Base-by-base conservation (phyloP, 2,113 vertebrate genomes). In the Rallus limicola region DNA sequence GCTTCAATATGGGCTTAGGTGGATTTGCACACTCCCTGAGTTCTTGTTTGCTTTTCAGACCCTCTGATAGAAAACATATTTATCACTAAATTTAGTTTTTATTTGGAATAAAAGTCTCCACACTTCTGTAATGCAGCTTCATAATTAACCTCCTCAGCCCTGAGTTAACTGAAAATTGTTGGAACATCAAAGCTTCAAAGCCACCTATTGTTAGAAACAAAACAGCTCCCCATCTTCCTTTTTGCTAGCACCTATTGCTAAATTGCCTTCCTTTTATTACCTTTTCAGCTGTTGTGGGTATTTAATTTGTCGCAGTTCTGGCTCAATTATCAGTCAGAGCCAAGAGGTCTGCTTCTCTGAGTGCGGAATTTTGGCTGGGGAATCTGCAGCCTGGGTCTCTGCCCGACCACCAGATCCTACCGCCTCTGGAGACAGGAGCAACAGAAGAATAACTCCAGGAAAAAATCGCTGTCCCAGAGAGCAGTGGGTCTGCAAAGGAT, bases 301-400 rank as follows among this genome's bases (percentile, higher is more conserved):
- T 79, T 86, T 97, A 86, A 86, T 94, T 93, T 92, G 72, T 79
- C 86, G 82, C 71, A 81, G 56, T 88, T 87, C 82, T 94, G 90
- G 44, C 67, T 86, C 64, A 79, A 20, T 95, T 86, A 72, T 69
- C n/a, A 58, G 63, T 71, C 28, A 53, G 52, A 84, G 56, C 25
- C 24, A 69, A 80, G 46, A 92, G 56, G 33, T 89, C 83, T 71
- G 36, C 18, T 63, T 90, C 46, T 86, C 60, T 26, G 50, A 77
- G 68, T 11, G 50, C 2, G 5, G 4, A 20, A 75, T 68, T 94
- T 93, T 88, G 83, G 77, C 60, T 77, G 60, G 46, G 0, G 0
- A 12, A 50, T 69, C 55, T 52, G 63, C 28, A 74, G 25, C 7
- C 68, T 81, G 60, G 56, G 34, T 78, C 46, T 77, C 31, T 83